These are phyloP conservation scores for Spheniscus mendiculus DNA, from an alignment of 2,113 vertebrate genomes.

Conservation along the genomic window DNA sequence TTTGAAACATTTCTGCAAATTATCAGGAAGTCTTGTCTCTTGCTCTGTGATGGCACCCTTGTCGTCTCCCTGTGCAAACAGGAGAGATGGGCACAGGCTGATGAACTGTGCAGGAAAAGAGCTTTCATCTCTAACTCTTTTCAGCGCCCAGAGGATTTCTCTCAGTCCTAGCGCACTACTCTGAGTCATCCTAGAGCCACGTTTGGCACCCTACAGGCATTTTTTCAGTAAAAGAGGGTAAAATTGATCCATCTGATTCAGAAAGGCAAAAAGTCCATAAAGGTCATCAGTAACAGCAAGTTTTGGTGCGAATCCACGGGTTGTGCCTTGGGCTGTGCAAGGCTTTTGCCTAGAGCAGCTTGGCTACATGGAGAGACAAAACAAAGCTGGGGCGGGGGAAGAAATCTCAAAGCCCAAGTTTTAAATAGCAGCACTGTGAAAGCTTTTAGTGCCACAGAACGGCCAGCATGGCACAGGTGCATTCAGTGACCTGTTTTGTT, in stretches of 20 bases:
- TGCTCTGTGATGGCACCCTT: not conserved
- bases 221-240: not conserved
- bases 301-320: not conserved
- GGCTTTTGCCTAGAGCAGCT: not conserved
- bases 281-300: not conserved
- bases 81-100: not conserved
- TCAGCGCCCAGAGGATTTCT: not conserved
- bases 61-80: not conserved
- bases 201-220: not conserved
- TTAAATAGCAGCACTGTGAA: not conserved
- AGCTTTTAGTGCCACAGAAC: not conserved
- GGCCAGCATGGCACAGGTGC: not conserved
- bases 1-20: not conserved
- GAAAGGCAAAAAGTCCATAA: not conserved
- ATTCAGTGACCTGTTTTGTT: conserved; percentile 32
- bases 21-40: not conserved
- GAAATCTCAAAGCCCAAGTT: not conserved
- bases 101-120: not conserved
- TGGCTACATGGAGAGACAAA: not conserved
- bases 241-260: not conserved
- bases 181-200: not conserved
- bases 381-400: not conserved
- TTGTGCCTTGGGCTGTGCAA: not conserved
- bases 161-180: not conserved
- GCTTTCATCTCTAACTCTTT: not conserved